These are phyloP conservation scores for Epizoanthus stellaris DNA, from an alignment of 92 coral and sea anemone genomes.

Conservation along the genomic window DNA sequence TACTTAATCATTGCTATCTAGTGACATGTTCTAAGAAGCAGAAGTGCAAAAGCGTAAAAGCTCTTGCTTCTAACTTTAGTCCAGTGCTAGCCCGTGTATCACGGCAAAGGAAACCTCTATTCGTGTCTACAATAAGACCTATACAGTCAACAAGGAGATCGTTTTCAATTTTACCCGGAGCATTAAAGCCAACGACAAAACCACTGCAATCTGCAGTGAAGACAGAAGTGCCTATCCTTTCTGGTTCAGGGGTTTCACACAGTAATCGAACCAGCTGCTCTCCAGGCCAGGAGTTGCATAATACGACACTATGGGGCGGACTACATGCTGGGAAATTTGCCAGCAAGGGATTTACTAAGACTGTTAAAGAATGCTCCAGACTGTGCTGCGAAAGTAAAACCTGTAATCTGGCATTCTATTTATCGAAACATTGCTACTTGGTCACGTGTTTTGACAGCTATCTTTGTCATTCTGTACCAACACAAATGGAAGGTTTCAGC, in stretches of 20 bases:
- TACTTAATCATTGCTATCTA: conserved; percentile 84
- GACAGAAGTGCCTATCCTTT: background rate
- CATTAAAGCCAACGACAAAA: background rate
- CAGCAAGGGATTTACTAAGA: conserved; percentile 62
- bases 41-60: conserved; percentile 82
- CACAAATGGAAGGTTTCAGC: conserved; percentile 83
- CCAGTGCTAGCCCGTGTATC: conserved; percentile 79
- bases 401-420: conserved; percentile 89
- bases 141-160: background rate
- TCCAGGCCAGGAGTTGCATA: conserved; percentile 65
- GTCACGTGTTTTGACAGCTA: conserved; percentile 87
- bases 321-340: conserved; percentile 83
- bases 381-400: conserved; percentile 79
- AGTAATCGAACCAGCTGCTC: conserved; percentile 52
- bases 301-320: conserved; percentile 89
- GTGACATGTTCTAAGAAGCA: conserved; percentile 78
- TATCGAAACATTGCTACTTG: conserved; percentile 82
- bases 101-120: background rate
- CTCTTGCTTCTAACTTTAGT: conserved; percentile 87
- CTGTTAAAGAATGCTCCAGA: conserved; percentile 69
- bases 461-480: conserved; percentile 81
- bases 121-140: background rate
- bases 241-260: background rate
- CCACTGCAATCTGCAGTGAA: background rate
- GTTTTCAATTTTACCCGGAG: background rate